These are phyloP conservation scores for Deroplatys truncata DNA, from an alignment of 2,888 invertebrate genomes.

Conservation along the genomic window DNA sequence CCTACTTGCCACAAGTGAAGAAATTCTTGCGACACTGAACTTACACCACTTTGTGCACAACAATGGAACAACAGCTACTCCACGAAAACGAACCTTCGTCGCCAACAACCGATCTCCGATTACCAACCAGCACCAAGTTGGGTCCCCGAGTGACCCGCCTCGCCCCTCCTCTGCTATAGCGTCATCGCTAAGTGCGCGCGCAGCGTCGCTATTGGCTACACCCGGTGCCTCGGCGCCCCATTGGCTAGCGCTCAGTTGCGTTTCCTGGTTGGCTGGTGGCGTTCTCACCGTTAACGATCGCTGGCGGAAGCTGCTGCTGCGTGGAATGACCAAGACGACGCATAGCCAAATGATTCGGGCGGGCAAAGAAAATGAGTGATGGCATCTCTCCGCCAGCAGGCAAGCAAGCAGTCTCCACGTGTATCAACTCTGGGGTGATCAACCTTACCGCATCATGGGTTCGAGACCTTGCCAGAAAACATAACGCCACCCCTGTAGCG, in stretches of 20 bases:
- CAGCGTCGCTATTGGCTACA: conserved; percentile 7
- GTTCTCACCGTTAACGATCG: conserved; percentile 8
- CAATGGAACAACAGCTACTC: not conserved
- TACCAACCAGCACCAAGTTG: not conserved
- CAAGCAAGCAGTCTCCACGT: not conserved
- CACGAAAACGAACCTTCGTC: not conserved
- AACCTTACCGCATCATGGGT: not conserved
- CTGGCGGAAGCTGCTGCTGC: not conserved
- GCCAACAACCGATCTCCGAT: not conserved
- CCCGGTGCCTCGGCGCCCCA: not conserved
- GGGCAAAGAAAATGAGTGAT: conserved; percentile 12
- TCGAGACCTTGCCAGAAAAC: not conserved
- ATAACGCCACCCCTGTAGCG: no score
- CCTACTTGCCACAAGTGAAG: not conserved
- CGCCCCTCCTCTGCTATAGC: not conserved
- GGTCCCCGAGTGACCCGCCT: not conserved
- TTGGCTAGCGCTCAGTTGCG: not conserved
- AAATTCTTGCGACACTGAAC: not conserved
- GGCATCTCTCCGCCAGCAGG: not conserved
- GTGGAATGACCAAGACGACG: not conserved
- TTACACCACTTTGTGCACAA: not conserved
- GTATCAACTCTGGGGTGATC: not conserved
- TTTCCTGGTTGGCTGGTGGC: not conserved
- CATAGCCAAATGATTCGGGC: not conserved
- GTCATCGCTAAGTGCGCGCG: not conserved